Base-by-base conservation (phyloP, 2,888 invertebrate species). In the Chironomus riparius region DNA sequence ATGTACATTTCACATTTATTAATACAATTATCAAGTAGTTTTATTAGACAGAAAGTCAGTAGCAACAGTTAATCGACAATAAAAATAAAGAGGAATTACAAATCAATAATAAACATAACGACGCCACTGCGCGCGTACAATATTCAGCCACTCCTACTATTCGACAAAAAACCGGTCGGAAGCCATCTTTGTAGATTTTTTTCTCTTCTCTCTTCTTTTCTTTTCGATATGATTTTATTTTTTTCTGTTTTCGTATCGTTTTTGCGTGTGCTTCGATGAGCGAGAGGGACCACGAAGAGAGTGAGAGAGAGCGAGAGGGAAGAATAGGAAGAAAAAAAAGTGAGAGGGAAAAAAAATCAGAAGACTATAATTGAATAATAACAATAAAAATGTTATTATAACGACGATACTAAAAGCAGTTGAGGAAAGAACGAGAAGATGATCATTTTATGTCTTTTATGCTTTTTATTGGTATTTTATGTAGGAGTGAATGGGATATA, bases 391-490 rank as follows among this genome's bases (percentile, higher is more conserved):
- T 70, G 70, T 50, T 70, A 70, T 50, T 48, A 50, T 50, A 50
- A 70, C 70, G 70, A 50, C 50, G 70, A 50, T 50, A 50, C 22
- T 28, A 28, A 24, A 56, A 71, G 71, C 71, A 71, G 71, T 71
- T 71, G 71, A 50, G 56, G 56, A 71, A 71, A 56, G 56, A 71
- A 71, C 50, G 71, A 71, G 71, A 71, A 56, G 71, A 73, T 73
- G 73, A 65, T 73, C 62, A 61, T 73, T 73, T 73, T 73, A 73
- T 73, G 62, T 61, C 62, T 73, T 73, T 73, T 73, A 73, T 73
- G 73, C 73, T 73, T 73, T 73, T 73, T 73, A 73, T 73, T 73
- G 65, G 28, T 71, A 47, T 73, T 71, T 72, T 73, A 73, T 73
- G 62, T 61, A 65, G 47, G 73, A 24, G 50, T 50, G 73, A 73